phyloP scores from a whole-genome alignment of 2,797 vertebrate genomes.

The Gallirallus australis region DNA sequence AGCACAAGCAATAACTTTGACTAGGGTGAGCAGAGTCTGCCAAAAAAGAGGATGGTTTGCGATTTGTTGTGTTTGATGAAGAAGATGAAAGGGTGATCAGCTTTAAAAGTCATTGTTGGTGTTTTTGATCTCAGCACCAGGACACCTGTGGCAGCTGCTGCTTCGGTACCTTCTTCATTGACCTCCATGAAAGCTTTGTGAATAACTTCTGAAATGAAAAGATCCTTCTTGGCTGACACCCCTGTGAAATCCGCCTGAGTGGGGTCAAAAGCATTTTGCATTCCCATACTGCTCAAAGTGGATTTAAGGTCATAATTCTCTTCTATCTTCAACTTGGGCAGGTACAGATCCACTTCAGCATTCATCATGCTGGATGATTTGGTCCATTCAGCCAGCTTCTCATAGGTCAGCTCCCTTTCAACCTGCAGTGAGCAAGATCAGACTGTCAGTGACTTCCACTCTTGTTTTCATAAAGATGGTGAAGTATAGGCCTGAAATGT shows the following conservation, averaged over 20 bases:
- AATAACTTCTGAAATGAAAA: slow-evolving; percentile 85
- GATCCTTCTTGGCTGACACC: slow-evolving; percentile 81
- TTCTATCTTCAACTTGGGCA: slow-evolving; percentile 87
- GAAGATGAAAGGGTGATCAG: slow-evolving; percentile 79
- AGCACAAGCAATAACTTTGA: not conserved
- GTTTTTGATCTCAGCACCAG: not conserved
- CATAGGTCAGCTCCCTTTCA: slow-evolving; percentile 66
- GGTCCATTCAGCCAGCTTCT: slow-evolving; percentile 82
- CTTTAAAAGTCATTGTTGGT: slow-evolving; percentile 41
- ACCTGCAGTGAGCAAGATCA: slow-evolving; percentile 29
- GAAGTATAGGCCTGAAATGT: not conserved
- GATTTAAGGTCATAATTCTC: slow-evolving; percentile 84
- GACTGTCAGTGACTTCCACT: not conserved
- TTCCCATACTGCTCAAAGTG: slow-evolving; percentile 84
- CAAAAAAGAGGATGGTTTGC: slow-evolving; percentile 73
- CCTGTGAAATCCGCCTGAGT: slow-evolving; percentile 83
- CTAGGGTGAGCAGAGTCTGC: slow-evolving; percentile 72
- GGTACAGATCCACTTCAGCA: slow-evolving; percentile 76
- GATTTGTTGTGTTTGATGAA: slow-evolving; percentile 75
- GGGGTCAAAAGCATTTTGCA: slow-evolving; percentile 83
- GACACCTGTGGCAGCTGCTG: slow-evolving; percentile 79
- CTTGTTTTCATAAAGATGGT: not conserved
- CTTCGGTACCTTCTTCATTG: slow-evolving; percentile 90
- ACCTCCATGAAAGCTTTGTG: slow-evolving; percentile 91
- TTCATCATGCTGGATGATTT: slow-evolving; percentile 78